Conservation (phyloP, 1,140 invertebrate species). For the Himalopsyche phryganea region DNA sequence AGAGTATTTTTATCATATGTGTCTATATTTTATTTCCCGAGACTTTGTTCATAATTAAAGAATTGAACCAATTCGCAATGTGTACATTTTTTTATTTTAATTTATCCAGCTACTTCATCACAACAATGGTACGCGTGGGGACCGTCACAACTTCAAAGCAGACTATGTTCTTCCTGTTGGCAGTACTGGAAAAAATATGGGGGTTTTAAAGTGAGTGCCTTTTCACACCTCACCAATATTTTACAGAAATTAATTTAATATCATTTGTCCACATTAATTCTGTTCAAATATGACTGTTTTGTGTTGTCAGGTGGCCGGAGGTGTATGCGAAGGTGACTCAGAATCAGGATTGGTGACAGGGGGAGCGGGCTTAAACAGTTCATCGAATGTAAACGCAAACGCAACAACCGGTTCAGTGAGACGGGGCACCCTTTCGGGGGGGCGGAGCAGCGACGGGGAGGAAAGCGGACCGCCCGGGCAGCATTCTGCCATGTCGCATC, state of each 20-base stretch:
- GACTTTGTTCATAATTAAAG: too few relatives aligned
- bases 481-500: conserved; percentile 58
- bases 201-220: conserved; percentile 70
- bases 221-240: too few relatives aligned
- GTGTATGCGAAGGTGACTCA: conserved; percentile 25
- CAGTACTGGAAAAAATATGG: conserved; percentile 98
- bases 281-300: background rate
- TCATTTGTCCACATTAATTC: too few relatives aligned
- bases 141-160: conserved; percentile 82
- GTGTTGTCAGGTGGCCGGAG: conserved; percentile 18
- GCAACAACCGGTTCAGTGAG: conserved; percentile 45
- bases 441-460: conserved; percentile 47
- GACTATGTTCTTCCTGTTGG: conserved; percentile 93
- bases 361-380: background rate
- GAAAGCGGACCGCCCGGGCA: conserved; percentile 47
- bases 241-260: too few relatives aligned
- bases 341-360: conserved; percentile 11
- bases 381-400: too few relatives aligned
- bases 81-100: too few relatives aligned
- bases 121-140: conserved; percentile 97
- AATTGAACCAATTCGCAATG: too few relatives aligned
- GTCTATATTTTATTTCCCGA: too few relatives aligned
- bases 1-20: too few relatives aligned
- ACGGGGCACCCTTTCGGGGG: conserved; percentile 39
- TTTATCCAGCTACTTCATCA: conserved; percentile 66